These are phyloP conservation scores for Hemichromis elongatus DNA, from an alignment of 2,113 vertebrate genomes.

Conservation along the genomic window DNA sequence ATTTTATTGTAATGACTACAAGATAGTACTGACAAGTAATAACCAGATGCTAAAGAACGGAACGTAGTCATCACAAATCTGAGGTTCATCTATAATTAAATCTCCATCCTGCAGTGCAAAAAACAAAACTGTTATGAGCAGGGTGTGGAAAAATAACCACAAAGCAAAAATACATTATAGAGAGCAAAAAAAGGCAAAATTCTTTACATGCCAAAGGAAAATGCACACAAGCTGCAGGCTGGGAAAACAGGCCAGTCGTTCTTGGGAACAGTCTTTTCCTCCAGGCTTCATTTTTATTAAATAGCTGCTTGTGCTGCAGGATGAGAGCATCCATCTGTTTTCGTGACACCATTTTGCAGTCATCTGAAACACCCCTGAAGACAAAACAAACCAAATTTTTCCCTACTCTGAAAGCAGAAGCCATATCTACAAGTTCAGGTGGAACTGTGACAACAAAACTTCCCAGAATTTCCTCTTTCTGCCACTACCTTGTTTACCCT, in stretches of 20 bases:
- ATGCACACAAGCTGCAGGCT: neutral
- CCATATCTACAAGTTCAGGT: neutral
- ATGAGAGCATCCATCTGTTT: neutral
- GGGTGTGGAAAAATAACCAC: neutral
- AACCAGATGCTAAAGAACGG: neutral
- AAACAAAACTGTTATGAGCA: neutral
- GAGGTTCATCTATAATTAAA: neutral
- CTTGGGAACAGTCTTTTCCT: neutral
- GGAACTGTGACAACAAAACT: neutral
- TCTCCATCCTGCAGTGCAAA: neutral
- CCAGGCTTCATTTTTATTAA: neutral
- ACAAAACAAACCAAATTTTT: neutral
- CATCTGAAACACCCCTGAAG: neutral
- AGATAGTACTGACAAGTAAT: neutral
- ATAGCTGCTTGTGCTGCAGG: neutral
- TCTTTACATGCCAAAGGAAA: neutral
- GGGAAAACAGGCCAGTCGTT: neutral
- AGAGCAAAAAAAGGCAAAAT: neutral
- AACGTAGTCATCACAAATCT: neutral
- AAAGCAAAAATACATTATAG: neutral
- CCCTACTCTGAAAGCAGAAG: neutral
- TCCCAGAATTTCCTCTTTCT: neutral
- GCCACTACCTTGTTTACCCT: neutral
- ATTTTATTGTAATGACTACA: neutral
- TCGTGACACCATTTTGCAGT: neutral